These are phyloP conservation scores for Xanthia icteritia DNA, from an alignment of 2,888 invertebrate species.

Conservation along the genomic window DNA sequence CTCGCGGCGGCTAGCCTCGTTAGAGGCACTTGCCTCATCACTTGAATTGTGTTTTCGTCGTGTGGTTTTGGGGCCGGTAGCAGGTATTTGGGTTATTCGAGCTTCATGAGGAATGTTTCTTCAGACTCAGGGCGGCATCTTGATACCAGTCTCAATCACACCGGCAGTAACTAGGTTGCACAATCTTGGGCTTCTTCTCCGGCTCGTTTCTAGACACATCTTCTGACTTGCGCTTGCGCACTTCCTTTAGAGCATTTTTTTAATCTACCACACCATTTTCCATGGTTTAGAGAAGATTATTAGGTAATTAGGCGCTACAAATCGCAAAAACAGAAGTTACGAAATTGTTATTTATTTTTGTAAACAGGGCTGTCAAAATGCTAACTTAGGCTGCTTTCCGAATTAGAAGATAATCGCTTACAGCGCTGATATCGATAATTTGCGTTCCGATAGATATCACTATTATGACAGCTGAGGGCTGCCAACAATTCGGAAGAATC, in stretches of 20 bases:
- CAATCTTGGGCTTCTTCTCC: slow-evolving; percentile 9
- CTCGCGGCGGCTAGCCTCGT: too few relatives aligned
- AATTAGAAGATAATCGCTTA: too few relatives aligned
- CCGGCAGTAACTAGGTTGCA: not conserved
- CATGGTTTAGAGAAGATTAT: not conserved
- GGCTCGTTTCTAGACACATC: not conserved
- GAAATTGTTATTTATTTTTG: not conserved
- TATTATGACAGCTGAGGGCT: too few relatives aligned
- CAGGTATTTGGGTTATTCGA: not conserved
- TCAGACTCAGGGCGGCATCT: not conserved
- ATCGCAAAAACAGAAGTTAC: not conserved
- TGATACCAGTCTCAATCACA: not conserved
- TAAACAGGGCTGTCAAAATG: not conserved
- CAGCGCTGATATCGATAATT: too few relatives aligned
- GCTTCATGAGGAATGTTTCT: not conserved
- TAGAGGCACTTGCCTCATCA: not conserved
- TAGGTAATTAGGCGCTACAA: too few relatives aligned
- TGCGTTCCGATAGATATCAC: too few relatives aligned
- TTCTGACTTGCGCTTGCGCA: not conserved
- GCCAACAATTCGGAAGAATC: too few relatives aligned
- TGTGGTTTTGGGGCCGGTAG: not conserved
- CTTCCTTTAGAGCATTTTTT: not conserved
- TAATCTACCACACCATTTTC: not conserved
- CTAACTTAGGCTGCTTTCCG: too few relatives aligned
- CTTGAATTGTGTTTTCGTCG: not conserved